These are phyloP conservation scores for Scaptomyza montana DNA, from an alignment of 1,140 invertebrate species.

Conservation along the genomic window DNA sequence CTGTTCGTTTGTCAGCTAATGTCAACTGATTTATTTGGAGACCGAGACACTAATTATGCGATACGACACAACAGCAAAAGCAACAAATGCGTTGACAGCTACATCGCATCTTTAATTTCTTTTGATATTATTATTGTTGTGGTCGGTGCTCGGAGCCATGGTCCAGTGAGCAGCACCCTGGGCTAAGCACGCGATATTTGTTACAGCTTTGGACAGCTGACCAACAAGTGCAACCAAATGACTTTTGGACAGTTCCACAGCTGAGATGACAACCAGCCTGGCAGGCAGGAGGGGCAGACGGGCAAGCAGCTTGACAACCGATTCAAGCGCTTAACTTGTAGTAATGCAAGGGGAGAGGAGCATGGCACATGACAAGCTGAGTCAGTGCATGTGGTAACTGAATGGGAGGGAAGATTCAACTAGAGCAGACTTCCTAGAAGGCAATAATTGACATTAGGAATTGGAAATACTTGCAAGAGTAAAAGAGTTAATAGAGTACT, in stretches of 20 bases:
- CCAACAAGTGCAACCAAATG: slow-evolving; percentile 61
- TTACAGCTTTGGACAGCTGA: slow-evolving; percentile 46
- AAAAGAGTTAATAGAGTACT: no score
- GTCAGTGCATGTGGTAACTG: neutral
- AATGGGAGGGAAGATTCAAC: neutral
- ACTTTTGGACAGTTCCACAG: slow-evolving; percentile 35
- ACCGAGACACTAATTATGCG: slow-evolving; percentile 74
- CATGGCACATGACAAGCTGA: neutral
- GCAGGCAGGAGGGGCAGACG: slow-evolving; percentile 3
- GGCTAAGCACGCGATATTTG: slow-evolving; percentile 68
- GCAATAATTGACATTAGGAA: no score
- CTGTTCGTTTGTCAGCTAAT: slow-evolving; percentile 24
- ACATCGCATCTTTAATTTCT: slow-evolving; percentile 75
- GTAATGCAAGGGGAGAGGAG: neutral
- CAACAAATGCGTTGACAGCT: slow-evolving; percentile 72
- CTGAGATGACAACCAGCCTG: slow-evolving; percentile 46
- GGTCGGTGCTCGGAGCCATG: slow-evolving; percentile 46
- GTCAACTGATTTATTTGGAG: slow-evolving; percentile 71
- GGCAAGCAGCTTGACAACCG: slow-evolving; percentile 67
- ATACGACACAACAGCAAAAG: slow-evolving; percentile 50
- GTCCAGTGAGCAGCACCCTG: slow-evolving; percentile 60
- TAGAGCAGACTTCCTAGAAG: neutral
- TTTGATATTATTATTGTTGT: slow-evolving; percentile 39
- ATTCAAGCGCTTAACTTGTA: slow-evolving; percentile 57
- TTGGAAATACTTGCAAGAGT: no score